A percentile compares a stretch with the other conserved stretches of the same genome.
phyloP scores from a whole-genome alignment of 2,797 vertebrate genomes.

The Trachurus trachurus region DNA sequence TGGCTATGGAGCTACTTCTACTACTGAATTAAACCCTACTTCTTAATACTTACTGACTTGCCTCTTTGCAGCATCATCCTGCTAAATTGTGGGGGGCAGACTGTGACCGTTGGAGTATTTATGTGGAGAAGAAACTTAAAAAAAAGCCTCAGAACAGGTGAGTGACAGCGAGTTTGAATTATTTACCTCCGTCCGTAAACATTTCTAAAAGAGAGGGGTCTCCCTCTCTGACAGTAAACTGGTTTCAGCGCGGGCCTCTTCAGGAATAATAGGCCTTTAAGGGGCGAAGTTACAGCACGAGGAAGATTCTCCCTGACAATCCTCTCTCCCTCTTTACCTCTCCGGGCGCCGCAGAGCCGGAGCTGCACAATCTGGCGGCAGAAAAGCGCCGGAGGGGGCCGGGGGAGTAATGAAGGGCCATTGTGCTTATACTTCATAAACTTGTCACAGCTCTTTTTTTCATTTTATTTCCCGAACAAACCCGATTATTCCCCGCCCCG shows the following conservation, averaged over 20 bases:
- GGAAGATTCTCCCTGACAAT: constrained; percentile 67
- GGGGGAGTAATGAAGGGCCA: constrained; percentile 90
- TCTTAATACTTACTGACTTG: constrained; percentile 2
- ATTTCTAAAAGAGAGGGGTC: constrained; percentile 57
- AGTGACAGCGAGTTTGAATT: constrained; percentile 66
- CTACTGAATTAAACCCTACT: not conserved
- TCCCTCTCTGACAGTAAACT: constrained; percentile 69
- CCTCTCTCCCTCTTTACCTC: constrained; percentile 37
- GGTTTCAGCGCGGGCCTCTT: constrained; percentile 62
- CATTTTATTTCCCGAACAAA: constrained; percentile 95
- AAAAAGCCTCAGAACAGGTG: constrained; percentile 27
- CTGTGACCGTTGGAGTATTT: constrained; percentile 8
- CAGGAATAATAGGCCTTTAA: constrained; percentile 76
- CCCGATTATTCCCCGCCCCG: constrained; percentile 86
- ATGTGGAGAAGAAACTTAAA: constrained; percentile 29
- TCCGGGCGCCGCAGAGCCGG: constrained; percentile 18
- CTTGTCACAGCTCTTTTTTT: constrained; percentile 91
- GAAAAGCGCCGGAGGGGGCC: constrained; percentile 43
- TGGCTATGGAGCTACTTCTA: not conserved
- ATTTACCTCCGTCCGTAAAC: constrained; percentile 74
- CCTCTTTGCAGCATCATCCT: constrained; percentile 40
- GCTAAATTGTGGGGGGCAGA: constrained; percentile 54
- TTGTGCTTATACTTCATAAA: constrained; percentile 95
- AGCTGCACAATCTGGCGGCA: constrained; percentile 21
- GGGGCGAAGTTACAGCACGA: constrained; percentile 66